Evolutionary conservation across 2,797 vertebrate species (phyloP).

Genomic region (Ciconia nigra): DNA sequence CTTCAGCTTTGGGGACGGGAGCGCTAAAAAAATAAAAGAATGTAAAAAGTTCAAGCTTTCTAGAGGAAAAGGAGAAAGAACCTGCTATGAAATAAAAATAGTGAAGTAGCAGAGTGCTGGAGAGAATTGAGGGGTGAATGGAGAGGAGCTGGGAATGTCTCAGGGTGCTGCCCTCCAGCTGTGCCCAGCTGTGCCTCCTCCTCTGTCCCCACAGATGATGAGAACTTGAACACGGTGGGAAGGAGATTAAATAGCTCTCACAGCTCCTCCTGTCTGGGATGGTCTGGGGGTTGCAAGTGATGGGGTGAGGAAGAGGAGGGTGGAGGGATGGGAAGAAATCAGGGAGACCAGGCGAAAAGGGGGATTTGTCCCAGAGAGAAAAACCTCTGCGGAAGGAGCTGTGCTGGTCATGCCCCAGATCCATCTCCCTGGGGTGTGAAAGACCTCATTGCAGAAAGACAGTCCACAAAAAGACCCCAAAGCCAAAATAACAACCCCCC

Average conservation of each 20-base stretch:
- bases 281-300: not conserved
- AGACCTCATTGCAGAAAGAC: not conserved
- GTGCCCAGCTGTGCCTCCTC: not conserved
- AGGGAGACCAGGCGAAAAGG: not conserved
- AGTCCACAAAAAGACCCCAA: not conserved
- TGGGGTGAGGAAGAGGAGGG: not conserved
- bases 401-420: not conserved
- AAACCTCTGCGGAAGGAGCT: not conserved
- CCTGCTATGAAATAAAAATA: not conserved
- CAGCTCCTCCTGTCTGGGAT: not conserved
- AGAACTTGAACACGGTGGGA: not conserved
- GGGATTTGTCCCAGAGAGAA: not conserved
- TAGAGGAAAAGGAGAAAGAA: not conserved
- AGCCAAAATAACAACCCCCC: fast-evolving
- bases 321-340: not conserved
- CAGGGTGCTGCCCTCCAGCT: not conserved
- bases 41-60: not conserved
- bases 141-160: not conserved
- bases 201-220: fast-evolving
- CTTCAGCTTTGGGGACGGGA: not conserved
- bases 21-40: not conserved
- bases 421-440: not conserved
- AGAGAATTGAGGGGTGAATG: not conserved
- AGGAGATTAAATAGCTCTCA: not conserved
- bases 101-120: not conserved